Conservation (phyloP, 2,888 invertebrate genomes). For the Pocota personata region DNA sequence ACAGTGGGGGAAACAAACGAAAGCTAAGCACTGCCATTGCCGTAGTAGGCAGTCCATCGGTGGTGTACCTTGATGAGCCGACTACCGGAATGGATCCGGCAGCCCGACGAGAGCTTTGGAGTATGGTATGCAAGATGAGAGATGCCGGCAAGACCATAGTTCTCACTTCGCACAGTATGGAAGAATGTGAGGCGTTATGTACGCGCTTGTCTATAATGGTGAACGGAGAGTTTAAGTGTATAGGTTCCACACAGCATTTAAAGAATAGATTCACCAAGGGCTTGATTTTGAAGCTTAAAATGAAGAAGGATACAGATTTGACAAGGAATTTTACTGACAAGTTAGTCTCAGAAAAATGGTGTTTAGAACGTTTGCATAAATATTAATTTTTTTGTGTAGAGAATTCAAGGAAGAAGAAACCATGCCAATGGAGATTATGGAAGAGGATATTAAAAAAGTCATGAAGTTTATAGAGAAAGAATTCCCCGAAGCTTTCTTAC, state of each 20-base stretch:
- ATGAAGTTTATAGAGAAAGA: slow-evolving; percentile 77
- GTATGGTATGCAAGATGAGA: slow-evolving; percentile 87
- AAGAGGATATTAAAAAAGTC: slow-evolving; percentile 76
- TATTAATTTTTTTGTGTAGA: background rate
- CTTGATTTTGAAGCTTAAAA: slow-evolving; percentile 83
- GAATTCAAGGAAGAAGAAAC: slow-evolving; percentile 57
- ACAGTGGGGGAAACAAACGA: slow-evolving; percentile 90
- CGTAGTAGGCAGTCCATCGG: slow-evolving; percentile 87
- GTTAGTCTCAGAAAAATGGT: slow-evolving; percentile 6
- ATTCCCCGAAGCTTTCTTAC: slow-evolving; percentile 78
- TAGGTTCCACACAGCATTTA: slow-evolving; percentile 90
- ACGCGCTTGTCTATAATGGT: slow-evolving; percentile 92
- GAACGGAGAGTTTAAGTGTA: slow-evolving; percentile 89
- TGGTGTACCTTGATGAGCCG: slow-evolving; percentile 88
- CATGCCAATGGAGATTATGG: slow-evolving; percentile 69
- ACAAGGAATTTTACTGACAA: slow-evolving; percentile 13
- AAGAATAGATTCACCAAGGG: slow-evolving; percentile 88
- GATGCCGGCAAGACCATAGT: slow-evolving; percentile 90
- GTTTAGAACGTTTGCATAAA: background rate
- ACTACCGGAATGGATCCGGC: slow-evolving; percentile 84
- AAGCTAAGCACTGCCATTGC: slow-evolving; percentile 89
- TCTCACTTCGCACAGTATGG: slow-evolving; percentile 94
- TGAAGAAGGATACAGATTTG: slow-evolving; percentile 59
- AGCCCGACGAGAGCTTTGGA: slow-evolving; percentile 90
- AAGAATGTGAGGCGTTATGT: slow-evolving; percentile 93